Evolutionary conservation across 1,140 invertebrate genomes (phyloP).

Genomic region (Latrodectus geometricus): DNA sequence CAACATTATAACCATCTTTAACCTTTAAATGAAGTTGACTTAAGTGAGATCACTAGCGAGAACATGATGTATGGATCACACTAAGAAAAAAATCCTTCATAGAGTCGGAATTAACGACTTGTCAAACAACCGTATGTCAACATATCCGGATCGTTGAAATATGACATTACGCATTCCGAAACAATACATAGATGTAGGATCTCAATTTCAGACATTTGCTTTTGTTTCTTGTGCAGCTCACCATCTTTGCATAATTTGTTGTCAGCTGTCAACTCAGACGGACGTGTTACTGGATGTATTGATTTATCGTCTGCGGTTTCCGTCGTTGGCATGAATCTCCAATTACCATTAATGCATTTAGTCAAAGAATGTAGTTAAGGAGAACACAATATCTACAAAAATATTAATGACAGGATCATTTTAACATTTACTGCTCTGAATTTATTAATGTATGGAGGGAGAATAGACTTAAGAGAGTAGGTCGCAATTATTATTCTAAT

Average conservation of each 20-base stretch:
- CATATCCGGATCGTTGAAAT: slow-evolving; percentile 55
- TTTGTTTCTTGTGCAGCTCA: slow-evolving; percentile 34
- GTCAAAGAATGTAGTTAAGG: no score
- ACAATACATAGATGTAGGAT: slow-evolving; percentile 39
- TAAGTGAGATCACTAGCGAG: slow-evolving; percentile 58
- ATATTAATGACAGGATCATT: no score
- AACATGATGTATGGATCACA: slow-evolving; percentile 58
- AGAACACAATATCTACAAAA: no score
- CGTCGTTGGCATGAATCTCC: no score
- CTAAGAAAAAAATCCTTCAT: slow-evolving; percentile 36
- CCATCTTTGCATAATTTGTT: slow-evolving; percentile 41
- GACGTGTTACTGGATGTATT: slow-evolving; percentile 32
- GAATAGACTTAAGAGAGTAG: no score
- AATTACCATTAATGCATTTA: no score
- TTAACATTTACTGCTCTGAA: no score
- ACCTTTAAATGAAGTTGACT: slow-evolving; percentile 62
- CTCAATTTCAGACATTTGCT: slow-evolving; percentile 30
- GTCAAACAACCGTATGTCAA: slow-evolving; percentile 60
- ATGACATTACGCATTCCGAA: slow-evolving; percentile 56
- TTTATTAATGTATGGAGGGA: no score
- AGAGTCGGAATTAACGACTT: slow-evolving; percentile 58
- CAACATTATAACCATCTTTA: slow-evolving; percentile 61
- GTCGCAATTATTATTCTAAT: no score
- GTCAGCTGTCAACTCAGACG: slow-evolving; percentile 45
- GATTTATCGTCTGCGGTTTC: slow-evolving; percentile 29